Evolutionary conservation across 2,113 vertebrate genomes (phyloP), one percentile per base, ranked within the genome.

Genomic region (Apus apus): DNA sequence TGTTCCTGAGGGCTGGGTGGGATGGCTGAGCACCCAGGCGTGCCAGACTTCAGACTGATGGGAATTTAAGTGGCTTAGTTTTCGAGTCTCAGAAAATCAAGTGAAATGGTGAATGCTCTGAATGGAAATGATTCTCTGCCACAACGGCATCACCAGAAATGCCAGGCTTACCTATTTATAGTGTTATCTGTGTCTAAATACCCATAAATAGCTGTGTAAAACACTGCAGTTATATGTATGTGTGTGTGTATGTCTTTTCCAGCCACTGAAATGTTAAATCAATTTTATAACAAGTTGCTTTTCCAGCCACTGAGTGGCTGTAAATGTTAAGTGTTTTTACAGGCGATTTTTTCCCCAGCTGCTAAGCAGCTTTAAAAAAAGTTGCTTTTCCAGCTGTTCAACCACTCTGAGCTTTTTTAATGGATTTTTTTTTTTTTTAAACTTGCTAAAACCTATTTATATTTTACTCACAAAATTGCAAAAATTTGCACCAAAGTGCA

Each of bases 281-380:
- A 97, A 97, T 98, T 98, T 98, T 98, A 98, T 98, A 97, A 98
- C 97, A 98, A 97, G 96, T 97, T 97, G 96, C 94, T 97, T 98
- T 98, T 98, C 97, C 97, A 98, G 97, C 96, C 98, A 98, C 97
- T 96, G 97, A 98, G 97, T 97, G 97, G 97, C 96, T 98, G 95
- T 98, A 98, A 98, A 98, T 97, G 98, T 98, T 98, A 98, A 98
- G 96, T 97, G 97, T 97, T 98, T 98, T 98, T 97, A 98, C 97
- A 98, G 98, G 97, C 96, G 7, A 97, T 97, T 98, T 96, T 95
- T 96, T 92, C 96, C 95, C 95, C 98, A 98, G 98, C 97, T 97
- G 98, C 97, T 97, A 95, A 97, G 95, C 94, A 91, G 96, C 96
- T 98, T 98, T 97, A 97, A 95, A 87, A 76, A 93, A 76, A 56